A percentile compares a stretch with the other conserved stretches of the same genome.
Conservation (phyloP, 2,113 vertebrate species). For the Microtus pennsylvanicus region DNA sequence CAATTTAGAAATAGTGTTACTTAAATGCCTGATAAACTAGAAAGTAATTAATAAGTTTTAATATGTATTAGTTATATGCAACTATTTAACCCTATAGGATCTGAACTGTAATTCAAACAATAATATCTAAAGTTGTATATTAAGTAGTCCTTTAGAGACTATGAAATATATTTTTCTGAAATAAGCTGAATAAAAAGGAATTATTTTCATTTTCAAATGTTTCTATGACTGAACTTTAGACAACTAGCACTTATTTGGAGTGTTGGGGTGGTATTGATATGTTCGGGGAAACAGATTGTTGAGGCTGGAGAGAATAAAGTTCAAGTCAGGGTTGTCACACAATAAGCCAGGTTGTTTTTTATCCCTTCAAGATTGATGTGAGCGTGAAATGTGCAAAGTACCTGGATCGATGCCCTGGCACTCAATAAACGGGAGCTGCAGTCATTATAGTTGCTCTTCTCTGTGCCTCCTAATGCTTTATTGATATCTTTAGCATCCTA, state of each 20-base stretch:
- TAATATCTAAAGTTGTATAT: conserved; percentile 10
- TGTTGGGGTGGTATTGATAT: neutral
- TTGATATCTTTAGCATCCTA: conserved; percentile 6
- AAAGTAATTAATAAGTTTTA: neutral
- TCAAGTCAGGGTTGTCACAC: conserved; percentile 4
- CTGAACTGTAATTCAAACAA: neutral
- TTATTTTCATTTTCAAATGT: conserved; percentile 55
- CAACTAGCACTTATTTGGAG: conserved; percentile 17
- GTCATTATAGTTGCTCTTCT: neutral
- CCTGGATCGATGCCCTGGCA: neutral
- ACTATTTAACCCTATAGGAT: neutral
- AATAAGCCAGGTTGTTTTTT: neutral
- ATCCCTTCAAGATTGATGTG: neutral
- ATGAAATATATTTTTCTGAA: conserved; percentile 6
- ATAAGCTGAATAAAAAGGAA: conserved; percentile 35
- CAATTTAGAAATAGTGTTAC: neutral
- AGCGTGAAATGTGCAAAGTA: conserved; percentile 16
- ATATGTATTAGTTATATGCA: neutral
- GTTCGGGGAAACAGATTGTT: conserved; percentile 9
- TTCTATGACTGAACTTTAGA: conserved; percentile 25
- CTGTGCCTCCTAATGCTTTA: neutral
- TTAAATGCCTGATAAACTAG: conserved; percentile 44
- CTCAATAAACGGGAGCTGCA: neutral
- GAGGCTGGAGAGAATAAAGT: neutral
- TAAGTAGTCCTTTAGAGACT: neutral